Base-by-base conservation (phyloP, 2,888 invertebrate genomes). In the Drosophila seclusa region DNA sequence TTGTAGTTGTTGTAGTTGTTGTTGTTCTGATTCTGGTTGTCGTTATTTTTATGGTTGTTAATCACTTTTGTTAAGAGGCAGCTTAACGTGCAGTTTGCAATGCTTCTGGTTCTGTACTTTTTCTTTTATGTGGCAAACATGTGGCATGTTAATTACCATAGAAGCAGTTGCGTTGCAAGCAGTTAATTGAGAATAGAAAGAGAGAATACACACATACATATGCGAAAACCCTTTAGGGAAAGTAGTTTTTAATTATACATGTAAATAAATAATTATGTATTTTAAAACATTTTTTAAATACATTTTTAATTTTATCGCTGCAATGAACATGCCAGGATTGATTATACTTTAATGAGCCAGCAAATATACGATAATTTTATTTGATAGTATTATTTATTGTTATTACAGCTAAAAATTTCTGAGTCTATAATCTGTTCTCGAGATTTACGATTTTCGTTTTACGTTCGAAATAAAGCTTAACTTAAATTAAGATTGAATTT, bases 51-150 rank as follows among this genome's bases (percentile, higher is more conserved):
- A 64, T 66, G 70, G 75, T 69, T 82, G 75, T 73, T 86, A 82
- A 86, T 86, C 76, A 74, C 73, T 80, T 70, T 76, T 68, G 73
- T 79, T 87, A 82, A 78, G 78, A 70, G 64, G 71, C 84, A 81
- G 75, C 89, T 79, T 73, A 86, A 73, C 71, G 81, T 65, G 68
- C 61, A 65, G 73, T 49, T 55, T 70, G 60, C 48, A 50, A 68
- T 61, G 48, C 57, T 65, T 64, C 57, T 65, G 67, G 32, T 68
- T 74, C n/a, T 45, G n/a, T 50, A 31, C 36, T 61, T 50, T 49
- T 8, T 13, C 29, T 16, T 27, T 65, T 80, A 76, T 66, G 68
- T 68, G 52, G 60, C 60, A 42, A 63, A 49, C 57, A 73, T 74
- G 78, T 69, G 63, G 55, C 76, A 68, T 68, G 60, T 68, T 63